Conservation (phyloP, 2,113 vertebrate genomes). For the Lontra canadensis region DNA sequence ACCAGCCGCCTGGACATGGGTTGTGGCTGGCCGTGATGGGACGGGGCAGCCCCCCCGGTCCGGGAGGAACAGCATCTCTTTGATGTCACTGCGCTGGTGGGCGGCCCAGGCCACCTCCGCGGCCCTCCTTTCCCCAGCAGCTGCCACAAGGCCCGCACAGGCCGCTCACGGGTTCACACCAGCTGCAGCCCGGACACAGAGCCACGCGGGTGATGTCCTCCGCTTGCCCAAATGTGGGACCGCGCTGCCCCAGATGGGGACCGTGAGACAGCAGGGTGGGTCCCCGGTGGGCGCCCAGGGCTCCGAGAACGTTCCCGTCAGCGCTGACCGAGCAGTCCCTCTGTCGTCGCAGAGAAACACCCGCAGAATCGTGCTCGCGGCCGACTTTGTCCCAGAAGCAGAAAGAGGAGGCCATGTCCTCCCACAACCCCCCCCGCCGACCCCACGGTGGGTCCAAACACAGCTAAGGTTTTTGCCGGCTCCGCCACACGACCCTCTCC, state of each 20-base stretch:
- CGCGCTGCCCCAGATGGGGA: accelerated
- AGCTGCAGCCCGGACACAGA: accelerated
- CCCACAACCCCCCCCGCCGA: accelerated
- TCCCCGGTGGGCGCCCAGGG: accelerated
- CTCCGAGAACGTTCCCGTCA: accelerated
- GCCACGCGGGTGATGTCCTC: accelerated
- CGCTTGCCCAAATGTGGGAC: neutral
- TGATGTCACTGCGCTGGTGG: accelerated
- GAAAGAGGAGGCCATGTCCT: neutral
- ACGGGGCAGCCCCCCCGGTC: accelerated
- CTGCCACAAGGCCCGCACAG: accelerated
- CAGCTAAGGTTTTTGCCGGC: accelerated
- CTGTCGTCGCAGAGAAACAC: neutral
- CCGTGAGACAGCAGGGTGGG: neutral
- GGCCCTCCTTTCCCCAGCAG: accelerated
- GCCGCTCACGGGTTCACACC: accelerated
- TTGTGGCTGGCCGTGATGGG: accelerated
- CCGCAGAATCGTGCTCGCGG: accelerated
- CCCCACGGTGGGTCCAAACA: accelerated
- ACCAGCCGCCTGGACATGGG: accelerated
- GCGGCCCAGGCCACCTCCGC: neutral
- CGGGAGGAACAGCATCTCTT: accelerated
- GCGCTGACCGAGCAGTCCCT: accelerated
- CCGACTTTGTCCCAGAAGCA: no score
- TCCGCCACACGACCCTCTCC: neutral